These are phyloP conservation scores for Diphyllodes magnificus DNA, from an alignment of 2,113 vertebrate species.

Conservation along the genomic window DNA sequence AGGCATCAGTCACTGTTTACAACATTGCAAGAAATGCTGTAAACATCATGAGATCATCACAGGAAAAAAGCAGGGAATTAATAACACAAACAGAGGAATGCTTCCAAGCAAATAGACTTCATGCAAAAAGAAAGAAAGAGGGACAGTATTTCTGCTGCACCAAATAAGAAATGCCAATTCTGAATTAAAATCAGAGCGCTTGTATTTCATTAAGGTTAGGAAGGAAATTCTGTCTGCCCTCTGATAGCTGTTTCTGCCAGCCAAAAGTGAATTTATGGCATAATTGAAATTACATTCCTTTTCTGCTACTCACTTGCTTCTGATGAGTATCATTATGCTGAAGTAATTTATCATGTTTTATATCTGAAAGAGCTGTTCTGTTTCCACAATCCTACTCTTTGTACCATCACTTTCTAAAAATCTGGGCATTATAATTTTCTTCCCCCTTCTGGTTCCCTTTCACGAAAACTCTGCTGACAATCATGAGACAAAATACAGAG, in stretches of 20 bases:
- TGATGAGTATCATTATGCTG: not conserved
- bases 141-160: not conserved
- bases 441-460: not conserved
- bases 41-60: conserved; percentile 42
- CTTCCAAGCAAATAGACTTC: not conserved
- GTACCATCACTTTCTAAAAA: not conserved
- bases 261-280: not conserved
- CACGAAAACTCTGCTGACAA: not conserved
- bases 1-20: not conserved
- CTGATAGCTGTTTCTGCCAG: not conserved
- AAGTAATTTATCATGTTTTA: not conserved
- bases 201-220: not conserved
- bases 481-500: not conserved
- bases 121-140: not conserved
- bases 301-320: conserved; percentile 1
- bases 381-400: not conserved
- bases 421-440: not conserved
- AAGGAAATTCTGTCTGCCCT: conserved; percentile 10
- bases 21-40: not conserved
- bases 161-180: not conserved
- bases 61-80: not conserved
- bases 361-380: not conserved
- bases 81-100: not conserved
- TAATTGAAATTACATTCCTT: conserved; percentile 27
- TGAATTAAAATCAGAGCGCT: not conserved